Conservation (phyloP, 2,888 invertebrate genomes). For the Caenorhabditis imperialis region DNA sequence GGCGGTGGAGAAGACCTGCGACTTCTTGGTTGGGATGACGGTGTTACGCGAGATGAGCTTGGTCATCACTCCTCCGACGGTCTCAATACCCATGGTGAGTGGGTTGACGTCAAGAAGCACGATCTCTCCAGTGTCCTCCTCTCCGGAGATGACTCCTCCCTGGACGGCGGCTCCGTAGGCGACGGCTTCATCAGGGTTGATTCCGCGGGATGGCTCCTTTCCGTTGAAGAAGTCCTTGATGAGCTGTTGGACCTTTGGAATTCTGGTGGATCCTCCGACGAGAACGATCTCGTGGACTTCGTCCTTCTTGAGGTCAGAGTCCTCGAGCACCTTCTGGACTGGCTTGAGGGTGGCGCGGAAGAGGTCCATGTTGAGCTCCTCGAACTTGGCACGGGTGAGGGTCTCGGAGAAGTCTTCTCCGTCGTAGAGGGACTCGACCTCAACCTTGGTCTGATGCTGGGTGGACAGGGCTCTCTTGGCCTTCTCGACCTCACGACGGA, state of each 20-base stretch:
- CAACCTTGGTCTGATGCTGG: conserved; percentile 87
- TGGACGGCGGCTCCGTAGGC: conserved; percentile 95
- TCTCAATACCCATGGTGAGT: conserved; percentile 98
- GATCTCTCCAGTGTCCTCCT: conserved; percentile 89
- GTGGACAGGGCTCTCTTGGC: conserved; percentile 86
- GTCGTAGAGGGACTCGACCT: conserved; percentile 98
- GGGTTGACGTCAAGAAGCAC: conserved; percentile 98
- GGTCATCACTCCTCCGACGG: conserved; percentile 99
- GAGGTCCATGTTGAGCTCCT: conserved; percentile 79
- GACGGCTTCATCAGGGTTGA: conserved; percentile 90
- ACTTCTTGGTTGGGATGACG: conserved; percentile 98
- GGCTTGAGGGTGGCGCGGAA: conserved; percentile 92
- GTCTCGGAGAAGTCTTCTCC: conserved; percentile 99
- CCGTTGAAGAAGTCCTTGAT: conserved; percentile 88
- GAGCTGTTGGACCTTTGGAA: conserved; percentile 90
- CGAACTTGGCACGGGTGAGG: conserved; percentile 94
- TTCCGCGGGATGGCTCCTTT: conserved; percentile 91
- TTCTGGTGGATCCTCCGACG: conserved; percentile 98
- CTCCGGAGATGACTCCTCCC: conserved; percentile 96
- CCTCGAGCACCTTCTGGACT: conserved; percentile 91
- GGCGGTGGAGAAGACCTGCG: conserved; percentile 98
- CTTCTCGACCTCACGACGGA: conserved; percentile 79
- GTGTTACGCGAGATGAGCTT: conserved; percentile 97
- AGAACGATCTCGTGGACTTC: conserved; percentile 98
- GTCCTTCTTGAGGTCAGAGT: conserved; percentile 97